Base-by-base conservation (phyloP, 2,797 vertebrate genomes). In the Notamacropus eugenii region DNA sequence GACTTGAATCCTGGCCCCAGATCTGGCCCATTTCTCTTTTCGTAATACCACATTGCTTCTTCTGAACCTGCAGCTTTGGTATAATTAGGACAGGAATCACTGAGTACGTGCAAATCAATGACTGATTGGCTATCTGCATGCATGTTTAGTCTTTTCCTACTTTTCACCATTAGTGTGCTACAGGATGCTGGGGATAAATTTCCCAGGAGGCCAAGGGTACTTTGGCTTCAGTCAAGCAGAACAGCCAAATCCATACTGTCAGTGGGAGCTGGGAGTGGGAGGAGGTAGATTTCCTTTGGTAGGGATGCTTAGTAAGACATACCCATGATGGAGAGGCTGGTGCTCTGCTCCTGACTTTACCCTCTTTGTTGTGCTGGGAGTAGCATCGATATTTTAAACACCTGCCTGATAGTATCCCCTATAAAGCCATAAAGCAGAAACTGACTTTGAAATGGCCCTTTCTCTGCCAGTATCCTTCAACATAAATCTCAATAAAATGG, bases 401-500 rank as follows among this genome's bases (percentile, higher is more conserved):
- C 93, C 97, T 96, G 98, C 96, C 92, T 2, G 5, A 24, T 0
- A 28, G 0, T 92, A 74, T 94, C 96, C 95, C 92, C 96, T 11
- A 22, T 52, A 67, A 95, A 97, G 95, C 95, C 97, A 96, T 97
- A 97, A 98, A 97, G 96, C 93, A 97, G 96, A 95, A 91, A 93
- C 97, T 97, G 97, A 97, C 98, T 98, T 97, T 96, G 96, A 97
- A 98, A 97, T 87, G 97, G 97, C 96, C 97, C 97, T 97, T 97
- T 93, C 97, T 97, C 96, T 12, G 97, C 96, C 97, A 62, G 92
- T 94, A 94, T 95, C 96, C 94, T 93, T 0, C 54, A 97, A 97
- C 97, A 97, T 98, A 98, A 98, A 98, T 98, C 97, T 98, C 97
- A 98, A 97, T 97, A 97, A 98, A 98, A 97, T 0, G 96, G 97